Evolutionary conservation across 2,113 vertebrate genomes (phyloP), one percentile per base, ranked within the genome.

Genomic region (Paramormyrops kingsleyae): DNA sequence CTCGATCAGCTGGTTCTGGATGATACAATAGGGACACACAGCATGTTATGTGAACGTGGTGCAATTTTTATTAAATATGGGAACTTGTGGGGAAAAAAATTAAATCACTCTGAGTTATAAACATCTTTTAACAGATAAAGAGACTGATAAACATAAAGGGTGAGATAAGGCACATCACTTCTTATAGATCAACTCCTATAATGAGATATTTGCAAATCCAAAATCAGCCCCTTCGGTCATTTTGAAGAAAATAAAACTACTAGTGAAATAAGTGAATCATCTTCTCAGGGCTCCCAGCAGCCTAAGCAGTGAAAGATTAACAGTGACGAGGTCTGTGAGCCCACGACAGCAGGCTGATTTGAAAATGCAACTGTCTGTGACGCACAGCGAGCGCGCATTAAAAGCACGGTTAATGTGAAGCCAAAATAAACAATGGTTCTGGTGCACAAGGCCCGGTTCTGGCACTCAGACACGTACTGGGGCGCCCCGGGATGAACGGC

Each of bases 401-500:
- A 88, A 80, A 88, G 50, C 90, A 21, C 49, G 93, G 96, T 97
- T 96, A 97, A 97, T 96, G 95, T 94, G 93, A 95, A 96, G 93
- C 93, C 74, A 85, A 90, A 93, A 47, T 50, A 90, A 94, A 92
- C 92, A 95, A 92, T 92, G 93, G 95, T 93, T 92, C 90, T 91
- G 95, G 94, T 89, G 91, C 92, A 90, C 93, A 91, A 92, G 93
- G 91, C 92, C 93, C 92, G 91, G 94, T 93, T 93, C 77, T 93
- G 95, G 95, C 94, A 93, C 94, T 95, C 95, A 93, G 94, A 96
- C 96, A 97, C 96, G 96, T 96, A 96, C 95, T 84, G 93, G 94
- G 95, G 94, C 94, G 91, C 56, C 47, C 92, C 44, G 56, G 44
- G 93, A 74, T 87, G 90, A 95, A 94, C 90, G 94, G 44, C 94